Base-by-base conservation (phyloP, 2,113 vertebrate species). In the Aphyosemion australe region DNA sequence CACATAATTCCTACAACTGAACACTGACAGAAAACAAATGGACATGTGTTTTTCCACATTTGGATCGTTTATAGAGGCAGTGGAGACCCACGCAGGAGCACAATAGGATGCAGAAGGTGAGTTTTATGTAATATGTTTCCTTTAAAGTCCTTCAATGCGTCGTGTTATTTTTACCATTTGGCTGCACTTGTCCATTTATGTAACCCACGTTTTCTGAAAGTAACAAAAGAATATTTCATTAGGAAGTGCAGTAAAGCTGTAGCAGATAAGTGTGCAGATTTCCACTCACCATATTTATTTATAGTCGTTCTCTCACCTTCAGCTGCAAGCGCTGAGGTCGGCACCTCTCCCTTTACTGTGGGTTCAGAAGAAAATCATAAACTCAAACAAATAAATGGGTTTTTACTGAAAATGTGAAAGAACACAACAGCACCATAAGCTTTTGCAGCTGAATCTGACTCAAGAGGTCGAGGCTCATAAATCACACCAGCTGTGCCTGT, bases 151-250 rank as follows among this genome's bases (percentile, higher is more conserved):
- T 20, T 8, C 21, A 37, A 5, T 37, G 34, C 1, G 4, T 19
- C 4, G 41, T 43, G 12, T 46, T 49, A 21, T 1, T 1, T 48
- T 47, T 89, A 92, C 92, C 91, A 73, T 90, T 88, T 46, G 89
- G 84, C 59, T 87, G 86, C 47, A 88, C 39, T 49, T 84, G 86
- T 84, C 87, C 89, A 16, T 86, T 86, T 32, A 90, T 84, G 43
- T 90, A 90, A 39, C 81, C 84, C 6, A 65, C 67, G n/a, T 86
- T 73, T 58, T 82, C 90, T 92, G 73, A 65, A 83, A 81, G 2
- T n/a, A n/a, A 69, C 12, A 68, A 47, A 48, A 2, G n/a, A 8
- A 50, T 42, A 21, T 21, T 11, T 18, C 10, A 10, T 19, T 9
- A 19, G 18, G 18, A 0, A 61, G 45, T 18, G 50, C 4, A 60